Base-by-base conservation (phyloP, 2,797 vertebrate genomes). In the Eulemur albifrons region DNA sequence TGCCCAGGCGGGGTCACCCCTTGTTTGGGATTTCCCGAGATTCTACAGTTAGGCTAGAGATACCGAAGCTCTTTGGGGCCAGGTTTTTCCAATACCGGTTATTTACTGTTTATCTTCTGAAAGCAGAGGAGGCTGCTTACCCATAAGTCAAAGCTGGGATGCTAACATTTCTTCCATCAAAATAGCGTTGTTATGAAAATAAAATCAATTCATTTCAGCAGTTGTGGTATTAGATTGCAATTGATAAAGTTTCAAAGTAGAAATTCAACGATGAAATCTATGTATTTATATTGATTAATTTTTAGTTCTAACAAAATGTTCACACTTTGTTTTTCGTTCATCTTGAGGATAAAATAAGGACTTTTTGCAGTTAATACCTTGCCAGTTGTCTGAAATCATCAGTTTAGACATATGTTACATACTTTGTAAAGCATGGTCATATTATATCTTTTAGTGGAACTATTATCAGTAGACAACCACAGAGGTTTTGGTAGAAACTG, bases 1-100 rank as follows among this genome's bases (percentile, higher is more conserved):
- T 67, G 40, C 57, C 18, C 30, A 45, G 93, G 88, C 59, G 35
- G 83, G 93, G 73, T 94, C 89, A 38, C 69, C 50, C 77, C 88
- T 72, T 83, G 93, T 94, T 81, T 80, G 96, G 96, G 92, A 54
- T 90, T 96, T 94, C 93, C 93, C 81, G 30, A 87, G 87, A 72
- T 63, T n/a, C 48, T 52, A 38, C 79, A 27, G 20, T 40, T 79
- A 84, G 85, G 79, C 59, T 83, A 23, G 73, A 70, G 93, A 83
- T 38, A 9, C n/a, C 14, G 54, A 61, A 21, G 82, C 72, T 50
- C 35, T 72, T 85, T 59, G 54, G 96, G 86, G 70, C 38, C 93
- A 35, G 94, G 59, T 69, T 84, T 95, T 84, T 45, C 35, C 72
- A 67, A 30, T 63, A 48, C 17, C 32, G 18, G 8, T 12, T 79